Evolutionary conservation across 2,797 vertebrate genomes (phyloP).

Genomic region (Myotis pilosus): DNA sequence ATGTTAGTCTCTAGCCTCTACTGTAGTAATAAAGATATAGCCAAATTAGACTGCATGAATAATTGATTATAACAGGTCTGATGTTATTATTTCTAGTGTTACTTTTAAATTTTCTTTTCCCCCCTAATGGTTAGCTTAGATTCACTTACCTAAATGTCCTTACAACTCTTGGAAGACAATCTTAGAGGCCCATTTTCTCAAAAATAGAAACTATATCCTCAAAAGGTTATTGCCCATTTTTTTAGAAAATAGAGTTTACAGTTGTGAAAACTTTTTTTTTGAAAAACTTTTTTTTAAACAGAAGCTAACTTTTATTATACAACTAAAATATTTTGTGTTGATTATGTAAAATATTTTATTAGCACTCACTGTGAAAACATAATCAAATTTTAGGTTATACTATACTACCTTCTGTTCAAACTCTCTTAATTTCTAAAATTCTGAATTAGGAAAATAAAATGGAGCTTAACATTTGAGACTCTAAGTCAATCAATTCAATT

Average conservation of each 20-base stretch:
- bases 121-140: neutral
- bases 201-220: neutral
- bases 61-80: constrained; percentile 52
- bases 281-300: neutral
- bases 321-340: neutral
- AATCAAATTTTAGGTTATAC: neutral
- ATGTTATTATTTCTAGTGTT: constrained; percentile 52
- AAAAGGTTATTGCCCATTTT: neutral
- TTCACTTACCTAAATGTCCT: constrained; percentile 33
- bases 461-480: neutral
- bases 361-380: neutral
- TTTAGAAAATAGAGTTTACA: constrained; percentile 22
- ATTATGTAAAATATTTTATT: neutral
- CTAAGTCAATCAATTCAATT: neutral
- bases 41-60: constrained; percentile 67
- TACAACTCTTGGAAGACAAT: constrained; percentile 34
- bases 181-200: neutral
- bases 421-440: neutral
- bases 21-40: constrained; percentile 45
- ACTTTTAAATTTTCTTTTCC: constrained; percentile 53
- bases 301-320: neutral
- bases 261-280: neutral
- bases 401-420: neutral
- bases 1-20: constrained; percentile 56
- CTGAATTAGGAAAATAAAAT: constrained; percentile 17